These are phyloP conservation scores for Clarias platycephalus DNA, from an alignment of 2,797 vertebrate genomes.

Conservation along the genomic window DNA sequence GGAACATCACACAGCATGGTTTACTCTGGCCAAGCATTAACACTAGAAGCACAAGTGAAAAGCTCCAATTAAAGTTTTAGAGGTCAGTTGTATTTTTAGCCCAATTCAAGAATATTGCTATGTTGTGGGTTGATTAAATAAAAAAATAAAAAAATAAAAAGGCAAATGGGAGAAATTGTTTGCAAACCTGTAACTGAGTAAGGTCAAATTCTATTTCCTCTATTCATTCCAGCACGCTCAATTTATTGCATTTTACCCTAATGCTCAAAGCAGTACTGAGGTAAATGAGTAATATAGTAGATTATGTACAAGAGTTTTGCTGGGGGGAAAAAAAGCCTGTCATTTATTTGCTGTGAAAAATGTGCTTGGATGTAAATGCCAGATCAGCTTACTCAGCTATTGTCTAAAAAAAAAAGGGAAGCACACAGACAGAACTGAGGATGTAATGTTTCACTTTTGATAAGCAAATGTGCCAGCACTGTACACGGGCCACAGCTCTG, in stretches of 20 bases:
- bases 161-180: background rate
- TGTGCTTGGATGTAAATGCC: constrained; percentile 17
- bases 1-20: constrained; percentile 9
- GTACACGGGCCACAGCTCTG: background rate
- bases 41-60: background rate
- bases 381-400: constrained; percentile 13
- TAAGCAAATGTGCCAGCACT: constrained; percentile 2
- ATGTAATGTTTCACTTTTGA: background rate
- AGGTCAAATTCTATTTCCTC: background rate
- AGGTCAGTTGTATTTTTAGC: background rate
- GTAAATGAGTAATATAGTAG: constrained; percentile 17
- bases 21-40: background rate
- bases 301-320: background rate
- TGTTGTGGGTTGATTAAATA: background rate
- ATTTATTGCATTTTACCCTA: constrained; percentile 2
- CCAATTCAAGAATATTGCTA: background rate
- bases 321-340: background rate
- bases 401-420: background rate
- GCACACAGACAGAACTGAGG: background rate
- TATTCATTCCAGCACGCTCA: constrained; percentile 12
- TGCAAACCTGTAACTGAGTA: background rate
- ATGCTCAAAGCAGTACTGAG: background rate
- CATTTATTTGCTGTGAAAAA: constrained; percentile 21
- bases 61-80: background rate
- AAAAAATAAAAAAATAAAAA: no score